Base-by-base conservation (phyloP, 2,888 invertebrate genomes). In the Neoitamus cyanurus region DNA sequence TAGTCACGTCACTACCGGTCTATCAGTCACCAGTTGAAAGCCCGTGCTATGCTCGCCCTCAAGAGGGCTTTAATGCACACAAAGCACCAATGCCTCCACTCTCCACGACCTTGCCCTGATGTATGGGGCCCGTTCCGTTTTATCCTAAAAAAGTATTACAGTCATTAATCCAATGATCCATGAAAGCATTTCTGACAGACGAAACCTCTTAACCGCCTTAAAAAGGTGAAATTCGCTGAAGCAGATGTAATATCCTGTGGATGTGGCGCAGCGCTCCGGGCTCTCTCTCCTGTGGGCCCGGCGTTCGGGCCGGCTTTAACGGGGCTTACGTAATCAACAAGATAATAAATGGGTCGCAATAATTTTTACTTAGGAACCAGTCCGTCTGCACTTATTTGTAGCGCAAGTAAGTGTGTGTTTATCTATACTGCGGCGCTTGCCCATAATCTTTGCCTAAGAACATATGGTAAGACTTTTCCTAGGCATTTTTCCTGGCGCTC, bases 281-380 rank as follows among this genome's bases (percentile, higher is more conserved):
- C 31, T 34, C 11, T 13, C 30, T 31, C 70, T 70, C 70, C 70
- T 31, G 31, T 72, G 31, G 77, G 42, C 42, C 46, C 42, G 30
- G 13, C 6, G 46, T 46, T 46, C 46, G 42, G 34, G 20, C 46
- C 77, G 6, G 58, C 58, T 58, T 58, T 58, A 6, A 5, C 58
- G 20, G 58, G 42, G 58, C 77, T 77, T 77, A 77, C 77, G 46
- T 77, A 77, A 77, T 77, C 77, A 77, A 77, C 77, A 77, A 30
- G 77, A 77, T 77, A 77, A 77, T 77, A 77, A 77, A 77, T 77
- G 77, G 77, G 25, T 77, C 77, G 77, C 77, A 77, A 77, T 77
- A 77, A 77, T 77, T 77, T 77, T 77, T 77, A 77, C 77, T 77
- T 77, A 77, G 46, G 77, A 42, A 42, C 42, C 77, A 46, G 42